Conservation (phyloP, 2,113 vertebrate genomes). For the Dasyprocta punctata region DNA sequence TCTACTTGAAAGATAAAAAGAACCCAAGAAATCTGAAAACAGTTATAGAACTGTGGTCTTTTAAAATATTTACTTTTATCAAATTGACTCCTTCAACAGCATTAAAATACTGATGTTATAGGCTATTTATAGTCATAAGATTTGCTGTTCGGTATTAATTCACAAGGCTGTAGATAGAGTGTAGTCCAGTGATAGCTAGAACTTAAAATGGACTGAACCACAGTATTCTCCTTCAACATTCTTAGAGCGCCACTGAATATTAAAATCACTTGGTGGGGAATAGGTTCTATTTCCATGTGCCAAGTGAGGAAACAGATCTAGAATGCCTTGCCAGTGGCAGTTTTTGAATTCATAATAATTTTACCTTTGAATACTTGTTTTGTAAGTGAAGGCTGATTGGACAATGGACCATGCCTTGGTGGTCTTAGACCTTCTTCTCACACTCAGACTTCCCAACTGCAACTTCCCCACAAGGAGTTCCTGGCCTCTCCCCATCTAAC, state of each 20-base stretch:
- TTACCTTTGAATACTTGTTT: neutral
- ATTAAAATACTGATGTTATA: neutral
- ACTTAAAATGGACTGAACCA: neutral
- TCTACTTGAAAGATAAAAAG: neutral
- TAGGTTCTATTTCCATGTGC: neutral
- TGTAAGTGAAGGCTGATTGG: neutral
- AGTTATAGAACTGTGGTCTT: neutral
- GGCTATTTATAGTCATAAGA: neutral
- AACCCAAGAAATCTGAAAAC: neutral
- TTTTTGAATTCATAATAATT: neutral
- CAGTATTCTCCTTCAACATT: neutral
- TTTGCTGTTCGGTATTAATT: neutral
- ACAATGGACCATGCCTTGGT: neutral
- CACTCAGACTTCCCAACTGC: fast-evolving
- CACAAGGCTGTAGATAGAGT: neutral
- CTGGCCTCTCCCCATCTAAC: neutral
- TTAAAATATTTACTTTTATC: neutral
- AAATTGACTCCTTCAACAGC: neutral
- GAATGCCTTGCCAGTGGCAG: neutral
- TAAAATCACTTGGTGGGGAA: neutral
- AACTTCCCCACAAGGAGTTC: no score
- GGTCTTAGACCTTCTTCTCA: neutral
- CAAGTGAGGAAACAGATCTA: neutral
- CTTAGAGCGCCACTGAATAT: neutral
- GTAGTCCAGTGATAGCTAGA: neutral